Evolutionary conservation across 2,113 vertebrate genomes (phyloP).

Genomic region (Periophthalmodon schlosseri): DNA sequence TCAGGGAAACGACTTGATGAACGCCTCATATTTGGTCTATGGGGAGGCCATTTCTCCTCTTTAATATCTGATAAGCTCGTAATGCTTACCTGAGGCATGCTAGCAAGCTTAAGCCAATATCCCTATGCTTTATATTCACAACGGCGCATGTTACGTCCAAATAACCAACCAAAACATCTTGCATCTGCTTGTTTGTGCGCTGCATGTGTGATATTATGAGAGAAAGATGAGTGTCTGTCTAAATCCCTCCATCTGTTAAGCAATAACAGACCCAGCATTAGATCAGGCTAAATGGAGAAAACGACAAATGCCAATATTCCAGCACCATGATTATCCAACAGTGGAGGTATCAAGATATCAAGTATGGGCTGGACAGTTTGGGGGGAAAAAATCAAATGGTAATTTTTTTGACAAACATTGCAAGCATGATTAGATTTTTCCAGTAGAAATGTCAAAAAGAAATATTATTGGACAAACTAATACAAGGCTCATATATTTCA

Average conservation of each 20-base stretch:
- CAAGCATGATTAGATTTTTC: too few relatives aligned
- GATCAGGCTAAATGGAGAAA: constrained; percentile 35
- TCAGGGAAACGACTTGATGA: constrained; percentile 3
- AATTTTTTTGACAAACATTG: too few relatives aligned
- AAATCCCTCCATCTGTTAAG: constrained; percentile 53
- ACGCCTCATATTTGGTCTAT: neutral
- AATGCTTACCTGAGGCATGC: constrained; percentile 2
- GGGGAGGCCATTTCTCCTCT: constrained; percentile 5
- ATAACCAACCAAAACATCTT: constrained; percentile 13
- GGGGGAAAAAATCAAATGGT: too few relatives aligned
- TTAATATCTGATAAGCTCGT: constrained; percentile 12
- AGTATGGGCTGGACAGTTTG: neutral
- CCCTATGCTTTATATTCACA: neutral
- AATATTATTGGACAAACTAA: too few relatives aligned
- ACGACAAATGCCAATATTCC: constrained; percentile 28
- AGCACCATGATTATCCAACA: constrained; percentile 8
- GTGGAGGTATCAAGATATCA: neutral
- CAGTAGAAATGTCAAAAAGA: too few relatives aligned
- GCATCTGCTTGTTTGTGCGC: constrained; percentile 17
- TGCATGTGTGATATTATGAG: neutral
- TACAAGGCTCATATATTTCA: too few relatives aligned
- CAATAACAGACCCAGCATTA: constrained; percentile 38
- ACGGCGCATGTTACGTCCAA: neutral
- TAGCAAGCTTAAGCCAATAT: neutral
- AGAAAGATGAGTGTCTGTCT: constrained; percentile 6